A percentile compares a stretch with the other conserved stretches of the same genome.
Conservation (phyloP, 2,113 vertebrate genomes). For the Myotis davidii region DNA sequence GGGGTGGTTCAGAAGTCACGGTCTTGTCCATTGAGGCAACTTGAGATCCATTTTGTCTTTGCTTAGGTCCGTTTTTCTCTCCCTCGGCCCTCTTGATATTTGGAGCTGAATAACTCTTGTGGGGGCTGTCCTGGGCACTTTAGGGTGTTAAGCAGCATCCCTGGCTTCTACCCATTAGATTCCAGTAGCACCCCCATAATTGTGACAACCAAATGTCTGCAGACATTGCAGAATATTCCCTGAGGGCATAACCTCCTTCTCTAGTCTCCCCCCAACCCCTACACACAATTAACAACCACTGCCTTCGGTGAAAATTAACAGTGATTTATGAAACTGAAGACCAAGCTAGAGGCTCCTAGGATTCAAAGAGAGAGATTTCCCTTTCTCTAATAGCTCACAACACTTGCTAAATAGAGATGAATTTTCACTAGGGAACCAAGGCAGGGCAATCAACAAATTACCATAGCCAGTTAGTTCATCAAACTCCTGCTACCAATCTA, state of each 20-base stretch:
- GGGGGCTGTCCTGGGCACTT: too few relatives aligned
- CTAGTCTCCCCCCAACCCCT: too few relatives aligned
- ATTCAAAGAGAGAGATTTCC: neutral
- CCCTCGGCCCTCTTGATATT: neutral
- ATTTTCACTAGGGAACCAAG: conserved; percentile 31
- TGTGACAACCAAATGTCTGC: neutral
- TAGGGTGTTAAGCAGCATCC: accelerated
- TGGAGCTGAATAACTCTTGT: neutral
- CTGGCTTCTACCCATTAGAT: neutral
- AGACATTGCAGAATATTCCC: neutral
- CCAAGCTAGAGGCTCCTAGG: neutral
- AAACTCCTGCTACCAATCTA: neutral
- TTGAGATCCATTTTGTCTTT: accelerated
- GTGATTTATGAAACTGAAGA: neutral
- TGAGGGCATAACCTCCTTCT: neutral
- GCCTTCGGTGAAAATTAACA: conserved; percentile 38
- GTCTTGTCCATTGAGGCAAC: neutral
- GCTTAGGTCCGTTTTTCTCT: neutral
- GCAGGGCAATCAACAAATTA: conserved; percentile 40
- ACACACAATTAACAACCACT: neutral
- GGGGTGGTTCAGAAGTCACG: accelerated
- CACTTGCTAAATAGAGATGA: conserved; percentile 41
- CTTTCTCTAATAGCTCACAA: neutral
- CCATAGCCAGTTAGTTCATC: conserved; percentile 29
- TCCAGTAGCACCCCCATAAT: accelerated